These are phyloP conservation scores for Euborellia annulipes DNA, from an alignment of 1,140 invertebrate species.

Conservation along the genomic window DNA sequence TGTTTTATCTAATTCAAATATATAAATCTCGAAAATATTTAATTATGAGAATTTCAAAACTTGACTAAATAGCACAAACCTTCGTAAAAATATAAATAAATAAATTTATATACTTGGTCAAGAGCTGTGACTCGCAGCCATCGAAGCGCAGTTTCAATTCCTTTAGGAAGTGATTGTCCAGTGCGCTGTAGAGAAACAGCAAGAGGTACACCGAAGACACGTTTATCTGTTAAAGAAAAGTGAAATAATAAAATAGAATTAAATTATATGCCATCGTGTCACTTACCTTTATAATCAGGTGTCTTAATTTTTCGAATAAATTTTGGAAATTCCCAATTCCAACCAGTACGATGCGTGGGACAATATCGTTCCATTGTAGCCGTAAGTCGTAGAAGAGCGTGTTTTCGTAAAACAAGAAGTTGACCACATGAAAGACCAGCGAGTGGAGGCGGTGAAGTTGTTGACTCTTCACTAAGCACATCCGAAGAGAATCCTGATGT, in stretches of 20 bases:
- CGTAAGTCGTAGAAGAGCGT: slow-evolving; percentile 73
- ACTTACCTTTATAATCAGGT: slow-evolving; percentile 67
- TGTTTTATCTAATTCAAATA: no score
- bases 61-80: no score
- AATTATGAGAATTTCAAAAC: no score
- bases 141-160: slow-evolving; percentile 67
- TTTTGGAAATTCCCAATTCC: slow-evolving; percentile 86
- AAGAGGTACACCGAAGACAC: slow-evolving; percentile 80
- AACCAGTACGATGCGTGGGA: slow-evolving; percentile 72
- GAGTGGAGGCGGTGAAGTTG: background rate
- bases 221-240: slow-evolving; percentile 48
- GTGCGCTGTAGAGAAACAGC: slow-evolving; percentile 67
- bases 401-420: slow-evolving; percentile 66
- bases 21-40: no score
- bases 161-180: slow-evolving; percentile 73
- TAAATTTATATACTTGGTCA: slow-evolving; percentile 38
- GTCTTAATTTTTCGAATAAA: slow-evolving; percentile 81
- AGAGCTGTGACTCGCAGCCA: slow-evolving; percentile 72
- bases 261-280: slow-evolving; percentile 2
- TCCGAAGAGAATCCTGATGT: slow-evolving; percentile 11
- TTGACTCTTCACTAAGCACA: background rate
- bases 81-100: background rate
- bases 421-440: slow-evolving; percentile 45
- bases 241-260: background rate
- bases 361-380: slow-evolving; percentile 87